Conservation (phyloP, 1,140 invertebrate species). For the Homalodisca vitripennis region DNA sequence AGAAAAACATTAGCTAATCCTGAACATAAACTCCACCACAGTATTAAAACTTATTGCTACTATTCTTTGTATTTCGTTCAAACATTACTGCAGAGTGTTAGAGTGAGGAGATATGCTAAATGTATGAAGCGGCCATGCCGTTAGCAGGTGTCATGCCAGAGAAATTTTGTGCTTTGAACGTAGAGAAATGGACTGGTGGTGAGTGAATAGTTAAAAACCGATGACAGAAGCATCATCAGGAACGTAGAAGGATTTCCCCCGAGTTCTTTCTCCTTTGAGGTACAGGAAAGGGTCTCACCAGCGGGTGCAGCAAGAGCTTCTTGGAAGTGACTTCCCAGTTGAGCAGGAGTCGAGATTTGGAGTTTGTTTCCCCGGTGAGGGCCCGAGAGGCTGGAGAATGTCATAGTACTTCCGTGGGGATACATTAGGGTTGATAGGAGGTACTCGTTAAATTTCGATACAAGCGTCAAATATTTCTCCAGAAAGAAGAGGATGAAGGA, state of each 20-base stretch:
- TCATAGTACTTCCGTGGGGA: slow-evolving; percentile 52
- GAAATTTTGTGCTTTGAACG: not conserved
- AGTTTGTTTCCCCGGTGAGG: slow-evolving; percentile 45
- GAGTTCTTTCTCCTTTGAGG: slow-evolving; percentile 51
- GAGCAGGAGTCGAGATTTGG: slow-evolving; percentile 53
- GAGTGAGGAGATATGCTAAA: not conserved
- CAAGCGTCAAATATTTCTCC: slow-evolving; percentile 53
- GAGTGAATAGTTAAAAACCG: slow-evolving; percentile 47
- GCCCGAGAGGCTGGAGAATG: slow-evolving; percentile 48
- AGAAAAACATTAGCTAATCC: too few species aligned
- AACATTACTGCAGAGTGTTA: slow-evolving; percentile 20
- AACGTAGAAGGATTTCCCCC: slow-evolving; percentile 50
- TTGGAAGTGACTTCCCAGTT: slow-evolving; percentile 51
- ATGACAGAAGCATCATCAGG: slow-evolving; percentile 47
- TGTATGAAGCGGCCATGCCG: slow-evolving; percentile 13
- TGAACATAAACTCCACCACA: too few species aligned
- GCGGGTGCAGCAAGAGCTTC: slow-evolving; percentile 51
- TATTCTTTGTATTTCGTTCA: too few species aligned
- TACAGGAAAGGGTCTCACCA: slow-evolving; percentile 52
- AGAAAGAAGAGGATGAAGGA: slow-evolving; percentile 52
- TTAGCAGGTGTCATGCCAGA: not conserved
- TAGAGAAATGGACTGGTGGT: slow-evolving; percentile 30
- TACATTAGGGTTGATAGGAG: slow-evolving; percentile 50
- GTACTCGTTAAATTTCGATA: slow-evolving; percentile 49
- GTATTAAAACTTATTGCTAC: too few species aligned